Conservation (phyloP, 2,797 vertebrate species). For the Oreochromis mossambicus region DNA sequence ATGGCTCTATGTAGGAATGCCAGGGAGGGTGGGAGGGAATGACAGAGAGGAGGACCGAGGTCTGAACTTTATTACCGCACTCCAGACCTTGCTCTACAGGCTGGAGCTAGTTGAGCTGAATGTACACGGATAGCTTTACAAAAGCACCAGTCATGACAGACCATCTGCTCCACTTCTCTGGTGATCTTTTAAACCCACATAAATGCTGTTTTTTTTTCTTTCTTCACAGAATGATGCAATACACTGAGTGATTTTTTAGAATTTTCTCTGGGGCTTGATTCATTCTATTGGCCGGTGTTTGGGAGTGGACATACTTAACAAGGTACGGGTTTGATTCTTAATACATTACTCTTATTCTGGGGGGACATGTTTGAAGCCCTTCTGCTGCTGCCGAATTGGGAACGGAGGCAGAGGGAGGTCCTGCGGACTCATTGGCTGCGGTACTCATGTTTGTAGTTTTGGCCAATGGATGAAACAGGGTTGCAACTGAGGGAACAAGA, state of each 20-base stretch:
- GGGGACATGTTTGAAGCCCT: constrained; percentile 20
- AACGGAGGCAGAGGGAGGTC: constrained; percentile 17
- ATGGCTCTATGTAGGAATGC: constrained; percentile 56
- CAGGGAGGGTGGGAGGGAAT: constrained; percentile 43
- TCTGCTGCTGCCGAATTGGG: background rate
- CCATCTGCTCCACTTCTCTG: constrained; percentile 61
- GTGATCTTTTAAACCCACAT: constrained; percentile 60
- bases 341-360: constrained; percentile 4
- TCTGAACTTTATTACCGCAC: constrained; percentile 49
- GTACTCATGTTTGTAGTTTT: constrained; percentile 27
- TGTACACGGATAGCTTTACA: constrained; percentile 60
- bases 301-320: constrained; percentile 38
- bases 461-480: constrained; percentile 25
- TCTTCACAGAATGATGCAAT: constrained; percentile 33
- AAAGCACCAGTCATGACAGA: constrained; percentile 63
- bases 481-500: background rate
- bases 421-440: constrained; percentile 20
- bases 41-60: constrained; percentile 23
- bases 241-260: rapidly evolving
- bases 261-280: constrained; percentile 31
- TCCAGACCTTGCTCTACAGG: constrained; percentile 37
- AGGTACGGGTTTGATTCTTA: constrained; percentile 40
- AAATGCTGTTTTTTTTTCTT: constrained; percentile 32
- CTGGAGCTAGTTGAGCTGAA: constrained; percentile 39
- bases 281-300: constrained; percentile 23